phyloP scores from a whole-genome alignment of 2,888 invertebrate genomes.

The Troides oblongomaculatus region DNA sequence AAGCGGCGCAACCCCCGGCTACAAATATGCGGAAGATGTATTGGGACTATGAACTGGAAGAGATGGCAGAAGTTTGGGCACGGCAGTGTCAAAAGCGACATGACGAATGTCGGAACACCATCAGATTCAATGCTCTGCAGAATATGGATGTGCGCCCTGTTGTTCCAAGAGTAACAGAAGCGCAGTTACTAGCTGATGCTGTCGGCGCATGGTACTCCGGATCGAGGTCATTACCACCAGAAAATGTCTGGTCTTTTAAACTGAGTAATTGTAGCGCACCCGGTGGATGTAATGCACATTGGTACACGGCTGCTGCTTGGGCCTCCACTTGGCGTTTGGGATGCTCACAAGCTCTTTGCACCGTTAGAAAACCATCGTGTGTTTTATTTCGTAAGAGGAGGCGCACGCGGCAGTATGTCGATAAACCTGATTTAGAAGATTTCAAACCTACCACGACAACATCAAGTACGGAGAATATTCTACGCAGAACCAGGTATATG shows the following conservation, averaged over 20 bases:
- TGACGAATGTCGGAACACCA: constrained; percentile 70
- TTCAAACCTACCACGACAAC: constrained; percentile 36
- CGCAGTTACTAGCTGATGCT: constrained; percentile 67
- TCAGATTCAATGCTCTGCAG: constrained; percentile 68
- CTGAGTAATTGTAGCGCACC: constrained; percentile 64
- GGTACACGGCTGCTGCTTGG: constrained; percentile 72
- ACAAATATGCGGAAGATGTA: constrained; percentile 76
- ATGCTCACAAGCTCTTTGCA: constrained; percentile 69
- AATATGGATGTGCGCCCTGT: constrained; percentile 72
- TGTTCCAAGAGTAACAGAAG: constrained; percentile 62
- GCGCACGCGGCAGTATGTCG: constrained; percentile 28
- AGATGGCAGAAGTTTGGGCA: constrained; percentile 72
- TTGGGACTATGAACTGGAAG: constrained; percentile 74
- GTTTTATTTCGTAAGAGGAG: constrained; percentile 55
- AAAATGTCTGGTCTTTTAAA: constrained; percentile 63
- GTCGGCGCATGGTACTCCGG: constrained; percentile 74
- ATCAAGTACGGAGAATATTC: constrained; percentile 47
- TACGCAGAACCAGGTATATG: constrained; percentile 60
- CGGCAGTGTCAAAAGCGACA: constrained; percentile 75
- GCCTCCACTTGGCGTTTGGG: constrained; percentile 72
- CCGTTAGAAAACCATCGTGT: constrained; percentile 60
- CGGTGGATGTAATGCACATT: constrained; percentile 68
- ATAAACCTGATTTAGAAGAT: constrained; percentile 12
- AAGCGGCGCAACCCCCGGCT: constrained; percentile 72
- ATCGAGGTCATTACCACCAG: constrained; percentile 59